Conservation (phyloP, 53 echinoderm and acorn worm genomes). For the Actinopyga echinites region DNA sequence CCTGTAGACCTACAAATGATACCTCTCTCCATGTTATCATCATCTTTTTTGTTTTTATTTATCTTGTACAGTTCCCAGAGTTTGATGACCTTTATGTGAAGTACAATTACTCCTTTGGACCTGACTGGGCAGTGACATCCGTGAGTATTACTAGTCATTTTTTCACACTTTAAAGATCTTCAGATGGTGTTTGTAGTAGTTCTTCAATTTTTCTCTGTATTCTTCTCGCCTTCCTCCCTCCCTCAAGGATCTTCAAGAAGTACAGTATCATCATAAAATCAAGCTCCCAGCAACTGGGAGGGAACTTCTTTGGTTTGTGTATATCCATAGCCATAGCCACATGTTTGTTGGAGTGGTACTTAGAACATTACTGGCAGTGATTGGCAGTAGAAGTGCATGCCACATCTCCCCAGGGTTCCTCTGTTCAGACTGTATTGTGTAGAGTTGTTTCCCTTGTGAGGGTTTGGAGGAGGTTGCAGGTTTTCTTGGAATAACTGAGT, state of each 20-base stretch:
- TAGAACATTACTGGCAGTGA: neutral
- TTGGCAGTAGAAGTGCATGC: neutral
- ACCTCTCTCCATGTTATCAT: too few species aligned
- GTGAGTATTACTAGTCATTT: constrained; percentile 56
- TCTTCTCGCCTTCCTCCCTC: too few species aligned
- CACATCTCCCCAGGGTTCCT: neutral
- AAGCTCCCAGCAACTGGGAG: too few species aligned
- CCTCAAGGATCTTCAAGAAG: too few species aligned
- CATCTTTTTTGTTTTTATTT: neutral
- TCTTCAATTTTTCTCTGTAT: too few species aligned
- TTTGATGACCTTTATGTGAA: constrained; percentile 97
- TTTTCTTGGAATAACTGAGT: neutral
- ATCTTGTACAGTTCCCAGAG: constrained; percentile 89
- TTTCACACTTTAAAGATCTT: neutral
- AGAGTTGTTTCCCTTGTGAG: neutral
- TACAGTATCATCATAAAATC: too few species aligned
- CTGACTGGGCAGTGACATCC: constrained; percentile 96
- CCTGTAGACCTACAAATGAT: too few species aligned
- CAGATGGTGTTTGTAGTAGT: too few species aligned
- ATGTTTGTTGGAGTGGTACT: neutral
- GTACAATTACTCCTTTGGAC: constrained; percentile 93
- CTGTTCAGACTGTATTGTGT: neutral
- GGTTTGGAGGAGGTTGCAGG: neutral
- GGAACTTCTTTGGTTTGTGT: too few species aligned
- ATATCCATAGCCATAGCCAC: neutral